A percentile compares a stretch with the other conserved stretches of the same genome.
These are phyloP conservation scores for Blomia tropicalis DNA, from an alignment of 2,888 invertebrate genomes.

Conservation along the genomic window DNA sequence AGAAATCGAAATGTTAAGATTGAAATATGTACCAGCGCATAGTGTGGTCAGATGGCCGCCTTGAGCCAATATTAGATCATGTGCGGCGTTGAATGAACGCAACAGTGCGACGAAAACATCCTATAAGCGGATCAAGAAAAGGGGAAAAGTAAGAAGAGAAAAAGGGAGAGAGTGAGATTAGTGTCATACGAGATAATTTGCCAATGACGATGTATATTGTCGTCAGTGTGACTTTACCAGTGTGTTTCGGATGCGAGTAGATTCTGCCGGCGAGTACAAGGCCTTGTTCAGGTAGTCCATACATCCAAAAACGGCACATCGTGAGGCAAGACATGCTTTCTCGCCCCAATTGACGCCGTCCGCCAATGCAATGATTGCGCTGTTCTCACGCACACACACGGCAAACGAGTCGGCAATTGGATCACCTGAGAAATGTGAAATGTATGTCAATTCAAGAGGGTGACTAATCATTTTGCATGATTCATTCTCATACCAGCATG, in stretches of 20 bases:
- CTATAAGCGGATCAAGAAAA: conserved; percentile 19
- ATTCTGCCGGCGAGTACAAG: conserved; percentile 37
- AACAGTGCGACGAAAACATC: conserved; percentile 61
- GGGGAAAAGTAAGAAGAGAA: no score
- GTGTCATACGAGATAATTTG: no score
- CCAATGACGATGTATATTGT: conserved; percentile 9
- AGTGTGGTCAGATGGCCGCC: conserved; percentile 66
- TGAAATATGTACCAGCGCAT: conserved; percentile 42
- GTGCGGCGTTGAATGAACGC: conserved; percentile 65
- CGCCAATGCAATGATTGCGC: conserved; percentile 59
- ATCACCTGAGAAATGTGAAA: conserved; percentile 45
- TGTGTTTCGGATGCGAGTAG: conserved; percentile 35
- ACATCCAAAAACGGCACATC: conserved; percentile 67
- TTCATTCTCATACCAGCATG: conserved; percentile 37
- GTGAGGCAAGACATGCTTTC: conserved; percentile 63
- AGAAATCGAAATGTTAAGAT: background rate
- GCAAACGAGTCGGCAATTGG: conserved; percentile 78
- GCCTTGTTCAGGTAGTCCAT: conserved; percentile 62
- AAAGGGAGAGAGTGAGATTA: background rate
- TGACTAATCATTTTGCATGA: background rate
- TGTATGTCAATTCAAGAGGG: background rate
- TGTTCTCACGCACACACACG: conserved; percentile 50
- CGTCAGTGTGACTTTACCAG: conserved; percentile 34
- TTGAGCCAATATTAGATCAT: conserved; percentile 63
- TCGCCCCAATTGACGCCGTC: conserved; percentile 87